These are phyloP conservation scores for Albula glossodonta DNA, from an alignment of 2,113 vertebrate genomes.

Conservation along the genomic window DNA sequence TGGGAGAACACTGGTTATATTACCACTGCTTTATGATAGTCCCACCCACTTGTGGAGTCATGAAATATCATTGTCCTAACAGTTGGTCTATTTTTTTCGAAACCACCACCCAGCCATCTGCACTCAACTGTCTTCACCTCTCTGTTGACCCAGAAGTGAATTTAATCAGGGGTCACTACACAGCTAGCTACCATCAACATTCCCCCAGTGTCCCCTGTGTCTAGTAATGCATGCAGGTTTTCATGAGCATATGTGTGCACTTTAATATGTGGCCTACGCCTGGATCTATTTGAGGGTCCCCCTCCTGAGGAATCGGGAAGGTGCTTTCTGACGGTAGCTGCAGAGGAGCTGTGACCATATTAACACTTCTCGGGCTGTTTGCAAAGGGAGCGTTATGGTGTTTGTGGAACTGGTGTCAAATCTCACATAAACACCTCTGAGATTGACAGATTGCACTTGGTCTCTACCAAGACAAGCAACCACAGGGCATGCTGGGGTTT, in stretches of 20 bases:
- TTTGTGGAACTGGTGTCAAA: constrained; percentile 6
- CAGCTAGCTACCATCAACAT: background rate
- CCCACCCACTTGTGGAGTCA: too few relatives aligned
- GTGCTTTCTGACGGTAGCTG: too few relatives aligned
- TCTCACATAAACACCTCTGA: constrained; percentile 5
- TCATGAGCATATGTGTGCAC: background rate
- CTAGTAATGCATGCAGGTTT: background rate
- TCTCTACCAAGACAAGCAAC: background rate
- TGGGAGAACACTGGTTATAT: too few relatives aligned
- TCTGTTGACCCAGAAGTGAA: background rate
- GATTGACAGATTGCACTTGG: background rate
- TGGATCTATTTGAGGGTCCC: background rate
- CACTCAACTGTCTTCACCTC: background rate
- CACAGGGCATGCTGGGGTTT: background rate
- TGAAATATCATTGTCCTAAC: too few relatives aligned
- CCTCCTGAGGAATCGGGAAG: background rate
- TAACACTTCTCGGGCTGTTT: constrained; percentile 4
- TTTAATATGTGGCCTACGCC: background rate
- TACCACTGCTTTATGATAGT: too few relatives aligned
- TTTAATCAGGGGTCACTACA: background rate
- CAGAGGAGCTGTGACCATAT: background rate
- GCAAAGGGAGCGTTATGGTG: background rate
- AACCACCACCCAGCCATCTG: background rate
- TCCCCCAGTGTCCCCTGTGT: background rate
- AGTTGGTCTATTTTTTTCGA: too few relatives aligned